Evolutionary conservation across 1,140 invertebrate species (phyloP).

Genomic region (Drosophila parvula): DNA sequence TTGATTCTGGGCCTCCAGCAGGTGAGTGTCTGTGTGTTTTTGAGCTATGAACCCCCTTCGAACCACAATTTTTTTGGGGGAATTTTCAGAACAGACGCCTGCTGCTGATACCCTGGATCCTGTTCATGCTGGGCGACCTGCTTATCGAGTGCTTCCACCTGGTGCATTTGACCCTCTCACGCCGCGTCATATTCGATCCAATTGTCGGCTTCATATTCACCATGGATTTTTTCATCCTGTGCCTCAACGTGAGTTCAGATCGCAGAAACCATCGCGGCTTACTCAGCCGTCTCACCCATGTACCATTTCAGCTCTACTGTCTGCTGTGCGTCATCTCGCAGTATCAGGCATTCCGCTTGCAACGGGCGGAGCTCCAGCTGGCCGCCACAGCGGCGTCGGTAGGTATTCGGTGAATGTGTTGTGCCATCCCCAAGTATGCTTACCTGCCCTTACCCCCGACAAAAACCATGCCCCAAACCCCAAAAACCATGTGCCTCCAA

Average conservation of each 20-base stretch:
- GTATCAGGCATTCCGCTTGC: slow-evolving; percentile 62
- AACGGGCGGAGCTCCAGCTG: slow-evolving; percentile 46
- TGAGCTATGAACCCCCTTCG: not conserved
- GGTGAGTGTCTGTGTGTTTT: slow-evolving; percentile 44
- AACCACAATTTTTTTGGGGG: not conserved
- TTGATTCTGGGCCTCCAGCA: slow-evolving; percentile 64
- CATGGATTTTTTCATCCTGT: slow-evolving; percentile 75
- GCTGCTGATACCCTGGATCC: slow-evolving; percentile 73
- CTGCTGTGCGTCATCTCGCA: slow-evolving; percentile 74
- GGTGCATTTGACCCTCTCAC: slow-evolving; percentile 58
- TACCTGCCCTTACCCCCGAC: slow-evolving; percentile 3
- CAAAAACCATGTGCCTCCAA: slow-evolving; percentile 9
- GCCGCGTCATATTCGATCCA: slow-evolving; percentile 71
- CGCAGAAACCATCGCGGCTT: not conserved
- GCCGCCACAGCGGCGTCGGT: slow-evolving; percentile 49
- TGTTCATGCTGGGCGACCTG: slow-evolving; percentile 70
- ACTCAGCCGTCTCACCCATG: not conserved
- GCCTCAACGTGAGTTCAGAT: slow-evolving; percentile 70
- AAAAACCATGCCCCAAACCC: not conserved
- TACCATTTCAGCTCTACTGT: slow-evolving; percentile 61
- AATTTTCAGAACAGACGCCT: slow-evolving; percentile 65
- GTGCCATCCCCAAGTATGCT: slow-evolving; percentile 23
- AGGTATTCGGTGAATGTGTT: slow-evolving; percentile 33
- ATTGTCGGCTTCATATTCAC: slow-evolving; percentile 80
- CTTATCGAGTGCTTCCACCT: slow-evolving; percentile 69